These are phyloP conservation scores for Cichladusa arquata DNA, from an alignment of 2,113 vertebrate genomes.

Conservation along the genomic window DNA sequence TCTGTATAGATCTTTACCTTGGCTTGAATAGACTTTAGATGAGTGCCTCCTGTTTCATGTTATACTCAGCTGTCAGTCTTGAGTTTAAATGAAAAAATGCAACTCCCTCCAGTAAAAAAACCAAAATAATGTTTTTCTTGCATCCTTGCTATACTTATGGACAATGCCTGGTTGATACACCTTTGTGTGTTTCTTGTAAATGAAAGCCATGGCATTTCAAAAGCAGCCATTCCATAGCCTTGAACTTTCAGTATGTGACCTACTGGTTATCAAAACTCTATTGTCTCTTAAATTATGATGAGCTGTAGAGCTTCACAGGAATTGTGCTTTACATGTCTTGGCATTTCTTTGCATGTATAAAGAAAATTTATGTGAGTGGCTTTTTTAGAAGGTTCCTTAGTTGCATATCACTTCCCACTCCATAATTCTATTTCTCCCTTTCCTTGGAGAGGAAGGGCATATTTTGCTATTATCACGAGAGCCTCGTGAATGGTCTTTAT, in stretches of 20 bases:
- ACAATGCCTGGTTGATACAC: background rate
- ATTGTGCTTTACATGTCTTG: background rate
- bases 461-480: background rate
- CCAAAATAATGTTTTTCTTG: background rate
- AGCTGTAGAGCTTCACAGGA: background rate
- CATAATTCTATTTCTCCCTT: background rate
- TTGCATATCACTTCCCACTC: background rate
- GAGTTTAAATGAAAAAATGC: conserved; percentile 33
- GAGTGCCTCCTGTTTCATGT: background rate
- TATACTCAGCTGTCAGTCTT: conserved; percentile 51
- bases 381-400: background rate
- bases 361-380: background rate
- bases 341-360: background rate
- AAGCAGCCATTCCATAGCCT: background rate
- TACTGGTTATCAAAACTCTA: background rate
- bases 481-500: background rate
- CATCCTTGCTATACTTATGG: background rate
- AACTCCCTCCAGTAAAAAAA: background rate
- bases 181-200: background rate
- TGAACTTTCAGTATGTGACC: background rate
- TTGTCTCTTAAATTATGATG: background rate
- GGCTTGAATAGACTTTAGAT: background rate
- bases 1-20: background rate
- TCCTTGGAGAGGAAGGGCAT: background rate
- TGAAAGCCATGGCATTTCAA: background rate